Evolutionary conservation across 2,888 invertebrate species (phyloP).

Genomic region (Hydroisotoma schaefferi): DNA sequence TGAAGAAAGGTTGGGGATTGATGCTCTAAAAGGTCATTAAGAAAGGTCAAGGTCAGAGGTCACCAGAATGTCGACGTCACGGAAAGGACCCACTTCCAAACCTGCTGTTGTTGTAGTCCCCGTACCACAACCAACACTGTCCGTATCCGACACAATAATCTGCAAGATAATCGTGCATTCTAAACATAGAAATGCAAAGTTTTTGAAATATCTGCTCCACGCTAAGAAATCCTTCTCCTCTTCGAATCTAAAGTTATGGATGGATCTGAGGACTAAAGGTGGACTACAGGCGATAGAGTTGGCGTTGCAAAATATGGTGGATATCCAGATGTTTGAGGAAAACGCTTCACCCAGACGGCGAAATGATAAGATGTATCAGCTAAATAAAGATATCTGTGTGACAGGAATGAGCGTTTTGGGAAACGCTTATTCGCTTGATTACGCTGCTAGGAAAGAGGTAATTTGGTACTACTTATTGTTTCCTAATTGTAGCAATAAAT

Average conservation of each 20-base stretch:
- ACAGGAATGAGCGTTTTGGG: conserved; percentile 23
- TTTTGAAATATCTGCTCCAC: conserved; percentile 27
- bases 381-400: conserved; percentile 18
- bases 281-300: conserved; percentile 23
- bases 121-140: too few relatives aligned
- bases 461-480: background rate
- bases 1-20: too few relatives aligned
- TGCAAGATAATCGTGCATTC: conserved; percentile 29
- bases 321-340: background rate
- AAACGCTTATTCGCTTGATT: conserved; percentile 35
- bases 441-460: conserved; percentile 29
- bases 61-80: too few relatives aligned
- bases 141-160: background rate
- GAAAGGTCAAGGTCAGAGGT: too few relatives aligned
- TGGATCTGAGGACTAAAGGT: conserved; percentile 26
- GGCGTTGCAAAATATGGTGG: conserved; percentile 13
- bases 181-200: conserved; percentile 16
- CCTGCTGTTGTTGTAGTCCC: too few relatives aligned
- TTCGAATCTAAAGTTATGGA: conserved; percentile 17
- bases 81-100: too few relatives aligned
- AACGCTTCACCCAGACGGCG: too few relatives aligned
- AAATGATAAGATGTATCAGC: too few relatives aligned
- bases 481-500: too few relatives aligned
- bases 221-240: conserved; percentile 13
- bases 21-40: too few relatives aligned